Conservation (phyloP, 1,140 invertebrate species). For the Drosophila parabipectinata region DNA sequence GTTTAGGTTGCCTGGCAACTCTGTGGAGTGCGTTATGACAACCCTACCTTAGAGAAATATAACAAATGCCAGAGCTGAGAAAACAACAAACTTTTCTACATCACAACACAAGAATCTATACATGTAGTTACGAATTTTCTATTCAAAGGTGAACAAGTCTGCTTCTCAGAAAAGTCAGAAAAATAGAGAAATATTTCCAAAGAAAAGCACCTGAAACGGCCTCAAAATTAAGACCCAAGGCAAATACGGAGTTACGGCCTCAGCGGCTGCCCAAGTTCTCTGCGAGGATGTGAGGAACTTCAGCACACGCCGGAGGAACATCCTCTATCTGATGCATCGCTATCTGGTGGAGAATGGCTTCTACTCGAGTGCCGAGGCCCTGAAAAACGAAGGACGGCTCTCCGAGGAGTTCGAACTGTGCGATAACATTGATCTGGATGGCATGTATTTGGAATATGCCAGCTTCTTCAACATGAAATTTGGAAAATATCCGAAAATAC, state of each 20-base stretch:
- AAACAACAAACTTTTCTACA: not conserved
- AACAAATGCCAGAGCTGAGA: not conserved
- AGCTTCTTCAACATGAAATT: slow-evolving; percentile 94
- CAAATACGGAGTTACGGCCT: slow-evolving; percentile 63
- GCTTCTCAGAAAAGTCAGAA: not conserved
- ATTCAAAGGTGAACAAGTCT: not conserved
- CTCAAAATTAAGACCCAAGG: slow-evolving; percentile 59
- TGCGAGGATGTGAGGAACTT: slow-evolving; percentile 76
- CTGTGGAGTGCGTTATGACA: slow-evolving; percentile 6
- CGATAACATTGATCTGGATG: slow-evolving; percentile 95
- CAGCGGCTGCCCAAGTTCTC: slow-evolving; percentile 42
- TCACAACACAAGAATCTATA: not conserved
- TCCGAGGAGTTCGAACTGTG: slow-evolving; percentile 90
- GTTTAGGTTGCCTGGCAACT: slow-evolving; percentile 22
- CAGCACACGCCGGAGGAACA: slow-evolving; percentile 87
- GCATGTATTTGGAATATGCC: slow-evolving; percentile 94
- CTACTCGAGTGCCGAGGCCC: slow-evolving; percentile 86
- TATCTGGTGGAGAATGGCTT: slow-evolving; percentile 91
- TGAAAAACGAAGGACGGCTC: slow-evolving; percentile 89
- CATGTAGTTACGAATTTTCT: not conserved
- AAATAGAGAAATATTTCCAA: not conserved
- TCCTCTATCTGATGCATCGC: slow-evolving; percentile 91
- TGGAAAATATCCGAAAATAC: slow-evolving; percentile 92
- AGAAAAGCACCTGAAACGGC: not conserved
- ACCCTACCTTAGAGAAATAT: slow-evolving; percentile 1